Conservation (phyloP, 2,888 invertebrate genomes). For the Atrina japonica region DNA sequence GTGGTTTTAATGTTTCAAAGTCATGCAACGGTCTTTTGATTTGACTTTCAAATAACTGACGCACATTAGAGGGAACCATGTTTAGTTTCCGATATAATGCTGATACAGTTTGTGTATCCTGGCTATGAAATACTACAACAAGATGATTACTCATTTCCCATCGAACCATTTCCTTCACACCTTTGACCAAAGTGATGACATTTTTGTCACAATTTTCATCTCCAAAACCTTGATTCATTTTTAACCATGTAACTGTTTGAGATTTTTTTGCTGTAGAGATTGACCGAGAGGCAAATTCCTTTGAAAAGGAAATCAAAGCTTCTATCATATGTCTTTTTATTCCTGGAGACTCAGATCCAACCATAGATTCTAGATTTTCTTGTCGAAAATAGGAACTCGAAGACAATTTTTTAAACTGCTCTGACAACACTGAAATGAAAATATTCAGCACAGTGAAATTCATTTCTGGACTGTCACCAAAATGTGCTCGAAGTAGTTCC, state of each 20-base stretch:
- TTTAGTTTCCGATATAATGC: constrained; percentile 50
- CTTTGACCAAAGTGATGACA: constrained; percentile 36
- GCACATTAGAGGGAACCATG: constrained; percentile 48
- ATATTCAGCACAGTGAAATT: constrained; percentile 54
- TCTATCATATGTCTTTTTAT: constrained; percentile 37
- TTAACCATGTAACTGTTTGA: constrained; percentile 13
- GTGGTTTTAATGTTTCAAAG: constrained; percentile 38
- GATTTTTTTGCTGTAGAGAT: neutral
- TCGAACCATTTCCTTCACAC: constrained; percentile 59
- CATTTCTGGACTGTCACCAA: constrained; percentile 33
- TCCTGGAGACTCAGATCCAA: too few relatives aligned
- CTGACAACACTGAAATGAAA: constrained; percentile 60
- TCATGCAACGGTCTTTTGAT: constrained; percentile 49
- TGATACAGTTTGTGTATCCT: constrained; percentile 61
- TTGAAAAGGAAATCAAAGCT: constrained; percentile 37
- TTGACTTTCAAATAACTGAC: constrained; percentile 58
- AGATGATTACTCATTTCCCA: constrained; percentile 65
- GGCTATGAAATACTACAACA: constrained; percentile 59
- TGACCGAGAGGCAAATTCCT: constrained; percentile 47
- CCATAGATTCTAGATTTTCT: constrained; percentile 27
- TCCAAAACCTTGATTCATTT: too few relatives aligned
- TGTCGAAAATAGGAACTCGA: constrained; percentile 56
- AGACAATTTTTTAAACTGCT: constrained; percentile 64
- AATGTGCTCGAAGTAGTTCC: constrained; percentile 43
- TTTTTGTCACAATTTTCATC: too few relatives aligned